Conservation (phyloP, 2,888 invertebrate species). For the Rhopalosiphum nymphaeae region DNA sequence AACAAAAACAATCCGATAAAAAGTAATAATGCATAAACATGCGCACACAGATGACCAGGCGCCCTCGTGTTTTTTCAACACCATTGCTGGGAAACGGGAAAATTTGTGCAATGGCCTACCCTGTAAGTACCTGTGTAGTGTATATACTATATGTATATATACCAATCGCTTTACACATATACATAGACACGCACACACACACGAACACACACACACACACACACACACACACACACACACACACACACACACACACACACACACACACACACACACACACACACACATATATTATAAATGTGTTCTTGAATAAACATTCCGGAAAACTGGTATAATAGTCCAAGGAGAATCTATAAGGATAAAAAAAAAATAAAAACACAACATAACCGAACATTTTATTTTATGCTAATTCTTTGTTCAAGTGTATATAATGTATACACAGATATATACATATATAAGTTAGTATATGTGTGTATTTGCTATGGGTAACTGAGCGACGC, state of each 20-base stretch:
- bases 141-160: not conserved
- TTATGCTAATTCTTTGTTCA: constrained; percentile 43
- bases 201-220: not conserved
- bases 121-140: not conserved
- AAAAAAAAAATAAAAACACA: constrained; percentile 1
- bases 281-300: not conserved
- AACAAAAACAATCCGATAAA: not conserved
- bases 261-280: not conserved
- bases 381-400: constrained; percentile 29
- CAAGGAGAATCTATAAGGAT: constrained; percentile 49
- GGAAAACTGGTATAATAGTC: constrained; percentile 63
- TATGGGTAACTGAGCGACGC: not conserved
- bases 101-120: not conserved
- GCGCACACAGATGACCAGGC: not conserved
- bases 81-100: not conserved
- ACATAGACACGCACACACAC: not conserved
- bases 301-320: constrained; percentile 43
- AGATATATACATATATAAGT: not conserved
- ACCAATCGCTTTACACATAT: not conserved
- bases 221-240: not conserved
- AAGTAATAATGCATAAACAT: not conserved
- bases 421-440: not conserved
- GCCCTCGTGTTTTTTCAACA: not conserved
- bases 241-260: not conserved
- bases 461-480: not conserved